Percentiles rank a stretch among this genome's conserved stretches.
phyloP scores from a whole-genome alignment of 2,888 invertebrate species.

The Epicampocera succincta region DNA sequence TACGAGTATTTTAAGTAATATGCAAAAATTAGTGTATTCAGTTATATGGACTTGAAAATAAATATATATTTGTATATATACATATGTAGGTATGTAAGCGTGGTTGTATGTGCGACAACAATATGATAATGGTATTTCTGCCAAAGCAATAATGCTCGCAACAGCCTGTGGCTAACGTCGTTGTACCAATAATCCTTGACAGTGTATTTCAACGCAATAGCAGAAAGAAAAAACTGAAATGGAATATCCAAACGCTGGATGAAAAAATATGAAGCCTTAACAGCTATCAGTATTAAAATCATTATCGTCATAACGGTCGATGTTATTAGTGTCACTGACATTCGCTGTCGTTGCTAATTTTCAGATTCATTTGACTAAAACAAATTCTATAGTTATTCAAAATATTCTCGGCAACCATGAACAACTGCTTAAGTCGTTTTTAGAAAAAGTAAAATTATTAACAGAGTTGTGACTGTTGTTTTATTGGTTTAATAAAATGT shows the following conservation, averaged over 20 bases:
- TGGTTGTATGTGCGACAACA: neutral
- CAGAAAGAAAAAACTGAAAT: neutral
- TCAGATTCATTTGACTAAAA: conserved; percentile 55
- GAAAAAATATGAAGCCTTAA: conserved; percentile 11
- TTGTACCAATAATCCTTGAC: conserved; percentile 47
- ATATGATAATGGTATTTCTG: conserved; percentile 46
- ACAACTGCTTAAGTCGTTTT: too few relatives aligned
- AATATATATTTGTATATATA: too few relatives aligned
- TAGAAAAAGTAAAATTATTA: too few relatives aligned
- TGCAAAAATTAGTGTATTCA: too few relatives aligned
- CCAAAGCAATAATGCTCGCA: conserved; percentile 46
- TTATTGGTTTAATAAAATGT: too few relatives aligned
- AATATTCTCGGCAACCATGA: neutral
- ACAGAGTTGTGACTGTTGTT: too few relatives aligned
- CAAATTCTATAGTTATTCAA: conserved; percentile 3
- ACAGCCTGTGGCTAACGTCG: conserved; percentile 50
- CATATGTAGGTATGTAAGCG: too few relatives aligned
- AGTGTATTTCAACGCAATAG: conserved; percentile 4
- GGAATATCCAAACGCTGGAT: conserved; percentile 11
- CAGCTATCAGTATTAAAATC: conserved; percentile 40
- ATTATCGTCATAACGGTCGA: conserved; percentile 21
- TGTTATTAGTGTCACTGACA: conserved; percentile 59
- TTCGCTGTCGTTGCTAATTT: conserved; percentile 65
- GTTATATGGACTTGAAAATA: too few relatives aligned
- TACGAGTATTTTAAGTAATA: too few relatives aligned